Percentiles rank a stretch among this genome's conserved stretches.
Conservation (phyloP, 2,797 vertebrate species). For the Coluber constrictor region DNA sequence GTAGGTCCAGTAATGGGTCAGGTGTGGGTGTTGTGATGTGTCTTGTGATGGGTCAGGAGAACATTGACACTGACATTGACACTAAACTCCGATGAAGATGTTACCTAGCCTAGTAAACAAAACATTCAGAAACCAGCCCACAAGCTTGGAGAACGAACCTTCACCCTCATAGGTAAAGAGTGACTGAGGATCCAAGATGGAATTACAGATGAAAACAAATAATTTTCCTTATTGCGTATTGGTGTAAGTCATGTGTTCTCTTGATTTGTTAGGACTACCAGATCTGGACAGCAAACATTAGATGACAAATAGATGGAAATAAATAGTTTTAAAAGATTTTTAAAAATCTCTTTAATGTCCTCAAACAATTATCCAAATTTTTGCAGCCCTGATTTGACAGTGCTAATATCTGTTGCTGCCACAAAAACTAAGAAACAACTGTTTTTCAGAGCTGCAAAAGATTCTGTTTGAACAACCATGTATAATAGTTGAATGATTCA, state of each 20-base stretch:
- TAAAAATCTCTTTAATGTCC: background rate
- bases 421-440: background rate
- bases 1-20: no score
- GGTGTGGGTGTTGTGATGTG: no score
- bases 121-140: no score
- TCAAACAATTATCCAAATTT: background rate
- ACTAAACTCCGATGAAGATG: no score
- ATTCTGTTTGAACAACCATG: background rate
- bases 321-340: background rate
- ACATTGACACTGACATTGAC: no score
- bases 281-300: background rate
- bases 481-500: background rate
- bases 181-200: background rate
- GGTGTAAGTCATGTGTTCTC: background rate
- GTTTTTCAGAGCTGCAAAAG: background rate
- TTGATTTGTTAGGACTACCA: background rate
- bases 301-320: background rate
- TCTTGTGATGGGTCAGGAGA: no score
- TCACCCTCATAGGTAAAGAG: background rate
- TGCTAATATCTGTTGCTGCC: background rate
- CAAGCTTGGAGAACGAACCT: no score
- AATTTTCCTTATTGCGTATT: background rate
- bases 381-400: background rate
- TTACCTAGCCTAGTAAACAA: no score
- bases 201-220: background rate